These are phyloP conservation scores for Kuschelorhynchus macadamiae DNA, from an alignment of 2,888 invertebrate species.

Conservation along the genomic window DNA sequence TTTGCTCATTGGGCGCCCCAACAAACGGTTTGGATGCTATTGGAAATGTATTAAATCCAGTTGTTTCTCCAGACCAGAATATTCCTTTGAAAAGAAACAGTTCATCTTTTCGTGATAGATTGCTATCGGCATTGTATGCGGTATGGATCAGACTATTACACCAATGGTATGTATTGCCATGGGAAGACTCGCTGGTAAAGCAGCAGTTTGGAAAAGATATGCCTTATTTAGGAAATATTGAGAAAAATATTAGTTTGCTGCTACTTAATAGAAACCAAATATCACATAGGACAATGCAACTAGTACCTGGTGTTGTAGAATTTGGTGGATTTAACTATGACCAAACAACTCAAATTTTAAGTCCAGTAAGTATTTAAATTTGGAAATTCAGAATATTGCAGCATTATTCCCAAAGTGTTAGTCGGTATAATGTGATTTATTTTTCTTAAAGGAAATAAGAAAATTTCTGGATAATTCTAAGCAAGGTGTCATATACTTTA, in stretches of 20 bases:
- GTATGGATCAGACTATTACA: constrained; percentile 39
- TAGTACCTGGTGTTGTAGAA: constrained; percentile 34
- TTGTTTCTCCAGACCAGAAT: constrained; percentile 52
- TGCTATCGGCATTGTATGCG: constrained; percentile 41
- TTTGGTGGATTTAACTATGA: constrained; percentile 36
- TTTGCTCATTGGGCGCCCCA: constrained; percentile 55
- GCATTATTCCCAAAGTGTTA: neutral
- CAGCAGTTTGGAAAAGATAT: constrained; percentile 44
- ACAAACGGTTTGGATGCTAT: constrained; percentile 45
- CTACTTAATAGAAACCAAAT: constrained; percentile 53
- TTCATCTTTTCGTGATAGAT: constrained; percentile 48
- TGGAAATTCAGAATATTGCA: too few relatives aligned
- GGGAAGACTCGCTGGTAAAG: constrained; percentile 50
- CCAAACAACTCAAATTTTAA: constrained; percentile 9
- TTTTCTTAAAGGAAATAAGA: constrained; percentile 34
- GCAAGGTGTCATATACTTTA: constrained; percentile 55
- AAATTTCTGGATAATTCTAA: constrained; percentile 45
- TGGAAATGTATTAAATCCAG: constrained; percentile 53
- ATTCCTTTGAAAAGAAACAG: constrained; percentile 47
- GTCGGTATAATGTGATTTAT: neutral
- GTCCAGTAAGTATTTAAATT: constrained; percentile 33
- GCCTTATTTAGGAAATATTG: constrained; percentile 53
- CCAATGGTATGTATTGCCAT: constrained; percentile 40
- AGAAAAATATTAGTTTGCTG: constrained; percentile 49
- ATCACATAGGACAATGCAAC: constrained; percentile 44